These are phyloP conservation scores for Pseudolaguvia tuberculata DNA, from an alignment of 2,113 vertebrate species.

Conservation along the genomic window DNA sequence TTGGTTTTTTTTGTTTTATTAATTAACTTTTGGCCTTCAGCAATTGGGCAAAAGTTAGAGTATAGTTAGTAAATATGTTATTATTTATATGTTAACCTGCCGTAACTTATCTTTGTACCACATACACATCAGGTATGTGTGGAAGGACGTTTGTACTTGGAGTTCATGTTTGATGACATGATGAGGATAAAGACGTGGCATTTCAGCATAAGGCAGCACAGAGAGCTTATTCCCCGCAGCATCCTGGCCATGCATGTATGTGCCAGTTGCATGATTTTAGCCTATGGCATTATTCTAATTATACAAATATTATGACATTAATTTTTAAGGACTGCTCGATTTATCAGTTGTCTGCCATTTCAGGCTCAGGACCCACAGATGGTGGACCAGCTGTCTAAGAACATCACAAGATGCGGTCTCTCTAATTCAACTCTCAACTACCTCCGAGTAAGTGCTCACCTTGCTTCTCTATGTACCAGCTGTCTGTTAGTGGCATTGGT, in stretches of 20 bases:
- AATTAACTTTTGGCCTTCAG: too few relatives aligned
- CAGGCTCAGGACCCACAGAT: conserved; percentile 94
- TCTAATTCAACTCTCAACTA: conserved; percentile 99
- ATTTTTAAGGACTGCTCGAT: background rate
- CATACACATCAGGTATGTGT: conserved; percentile 85
- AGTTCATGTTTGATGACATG: conserved; percentile 99
- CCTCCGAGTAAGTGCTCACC: conserved; percentile 85
- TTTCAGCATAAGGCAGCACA: conserved; percentile 98
- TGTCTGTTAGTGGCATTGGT: background rate
- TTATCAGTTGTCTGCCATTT: conserved; percentile 1
- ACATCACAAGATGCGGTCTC: conserved; percentile 96
- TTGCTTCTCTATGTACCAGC: background rate
- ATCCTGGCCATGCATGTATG: conserved; percentile 91
- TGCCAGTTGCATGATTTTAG: conserved; percentile 60
- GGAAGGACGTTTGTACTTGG: conserved; percentile 94
- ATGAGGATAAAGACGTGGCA: conserved; percentile 99
- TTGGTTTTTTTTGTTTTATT: too few relatives aligned
- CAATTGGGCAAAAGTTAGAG: too few relatives aligned
- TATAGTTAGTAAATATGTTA: background rate
- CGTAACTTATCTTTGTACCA: conserved; percentile 1
- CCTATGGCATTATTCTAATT: background rate
- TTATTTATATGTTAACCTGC: background rate
- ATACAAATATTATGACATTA: background rate
- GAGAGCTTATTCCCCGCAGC: conserved; percentile 95
- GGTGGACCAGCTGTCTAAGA: conserved; percentile 99